phyloP scores from a whole-genome alignment of 2,113 vertebrate genomes.

The Hydrolagus affinis region DNA sequence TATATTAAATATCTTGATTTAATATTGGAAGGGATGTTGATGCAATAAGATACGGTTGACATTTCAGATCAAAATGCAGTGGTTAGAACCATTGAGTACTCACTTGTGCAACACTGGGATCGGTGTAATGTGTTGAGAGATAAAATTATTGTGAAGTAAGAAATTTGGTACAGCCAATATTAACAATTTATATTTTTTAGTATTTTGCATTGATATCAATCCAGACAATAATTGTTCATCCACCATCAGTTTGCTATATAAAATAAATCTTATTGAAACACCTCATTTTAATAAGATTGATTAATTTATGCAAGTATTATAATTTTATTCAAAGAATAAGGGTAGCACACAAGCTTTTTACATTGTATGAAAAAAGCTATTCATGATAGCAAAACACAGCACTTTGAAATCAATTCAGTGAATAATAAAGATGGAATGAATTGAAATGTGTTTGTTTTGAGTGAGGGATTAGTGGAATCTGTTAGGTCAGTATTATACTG shows the following conservation, averaged over 20 bases:
- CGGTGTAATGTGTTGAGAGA: not conserved
- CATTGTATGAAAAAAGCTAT: not conserved
- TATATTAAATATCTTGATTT: slow-evolving; percentile 16
- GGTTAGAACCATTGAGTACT: not conserved
- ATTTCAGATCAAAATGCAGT: not conserved
- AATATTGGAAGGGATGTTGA: slow-evolving; percentile 10
- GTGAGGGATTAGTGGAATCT: not conserved
- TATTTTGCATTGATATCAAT: not conserved
- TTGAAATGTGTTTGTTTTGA: not conserved
- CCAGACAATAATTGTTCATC: not conserved
- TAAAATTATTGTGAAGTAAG: not conserved
- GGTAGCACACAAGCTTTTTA: not conserved
- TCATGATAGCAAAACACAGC: too few relatives aligned
- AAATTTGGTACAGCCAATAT: not conserved
- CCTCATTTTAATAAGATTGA: too few relatives aligned
- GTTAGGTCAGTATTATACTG: not conserved
- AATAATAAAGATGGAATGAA: slow-evolving; percentile 5
- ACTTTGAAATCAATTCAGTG: not conserved
- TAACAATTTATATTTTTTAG: slow-evolving; percentile 11
- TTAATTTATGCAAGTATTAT: too few relatives aligned
- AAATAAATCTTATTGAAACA: slow-evolving; percentile 21
- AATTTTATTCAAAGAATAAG: not conserved
- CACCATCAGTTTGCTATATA: not conserved
- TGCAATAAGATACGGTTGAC: not conserved
- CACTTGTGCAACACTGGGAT: slow-evolving; percentile 1